phyloP scores from a whole-genome alignment of 2,113 vertebrate species.

The Chitala chitala region DNA sequence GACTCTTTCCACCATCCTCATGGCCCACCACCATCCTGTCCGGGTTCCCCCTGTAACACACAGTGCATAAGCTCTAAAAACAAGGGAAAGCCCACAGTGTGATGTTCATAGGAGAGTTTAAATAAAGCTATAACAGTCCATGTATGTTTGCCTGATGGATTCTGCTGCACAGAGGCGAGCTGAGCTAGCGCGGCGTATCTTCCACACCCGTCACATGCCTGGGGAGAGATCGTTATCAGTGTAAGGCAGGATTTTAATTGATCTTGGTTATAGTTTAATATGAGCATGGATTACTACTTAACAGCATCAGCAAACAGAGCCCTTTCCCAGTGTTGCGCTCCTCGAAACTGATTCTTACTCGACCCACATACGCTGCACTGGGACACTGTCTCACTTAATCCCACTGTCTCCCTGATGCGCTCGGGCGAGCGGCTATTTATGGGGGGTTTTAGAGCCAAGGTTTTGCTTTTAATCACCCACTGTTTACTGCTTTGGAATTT shows the following conservation, averaged over 20 bases:
- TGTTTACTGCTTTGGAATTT: constrained; percentile 49
- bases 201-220: constrained; percentile 37
- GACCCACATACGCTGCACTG: constrained; percentile 55
- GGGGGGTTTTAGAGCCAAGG: constrained; percentile 37
- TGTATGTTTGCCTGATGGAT: neutral
- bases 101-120: no score
- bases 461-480: constrained; percentile 50
- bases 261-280: constrained; percentile 70
- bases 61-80: no score
- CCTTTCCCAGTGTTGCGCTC: constrained; percentile 47
- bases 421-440: constrained; percentile 56
- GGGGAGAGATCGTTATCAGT: constrained; percentile 61
- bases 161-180: neutral
- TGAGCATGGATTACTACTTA: constrained; percentile 66
- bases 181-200: neutral
- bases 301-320: constrained; percentile 59
- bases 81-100: no score
- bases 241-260: constrained; percentile 64
- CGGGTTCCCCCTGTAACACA: no score
- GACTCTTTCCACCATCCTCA: no score
- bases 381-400: constrained; percentile 56
- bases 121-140: neutral
- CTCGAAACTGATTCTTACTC: constrained; percentile 60
- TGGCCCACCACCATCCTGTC: no score
- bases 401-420: constrained; percentile 54